Base-by-base conservation (phyloP, 1,140 invertebrate genomes). In the Lordiphosa mommai region DNA sequence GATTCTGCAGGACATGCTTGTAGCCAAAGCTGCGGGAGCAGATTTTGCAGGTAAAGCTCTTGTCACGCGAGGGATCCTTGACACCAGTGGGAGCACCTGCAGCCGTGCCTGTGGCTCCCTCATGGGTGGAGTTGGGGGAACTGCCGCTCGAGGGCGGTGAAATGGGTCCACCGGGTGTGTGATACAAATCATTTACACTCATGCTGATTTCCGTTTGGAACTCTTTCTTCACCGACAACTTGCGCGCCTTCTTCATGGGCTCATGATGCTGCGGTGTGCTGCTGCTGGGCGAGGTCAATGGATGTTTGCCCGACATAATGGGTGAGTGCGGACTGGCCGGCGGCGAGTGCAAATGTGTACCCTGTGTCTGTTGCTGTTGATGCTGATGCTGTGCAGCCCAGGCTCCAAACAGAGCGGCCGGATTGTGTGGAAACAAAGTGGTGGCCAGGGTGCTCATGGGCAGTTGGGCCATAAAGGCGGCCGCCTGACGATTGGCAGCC, bases 1-100 rank as follows among this genome's bases (percentile, higher is more conserved):
- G 97, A 86, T 99, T 99, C 87, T 98, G 96, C 12, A 98, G 90
- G 2, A 98, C 96, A 89, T 98, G 96, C 85, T 98, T 98, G 90
- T 98, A 98, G 4, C 96, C 96, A 77, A 98, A 98, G 1, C 94
- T 95, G 48, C 95, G 92, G 33, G 93, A 93, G 89, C 96, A 98
- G 2, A 96, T 93, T 44, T 93, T 93, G 89, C 96, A 98, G 2
- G 93, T 95, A 89, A 98, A 98, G 2, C 94, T 92, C 85, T 96
- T 95, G 67, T 96, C 95, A 1, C 94, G 90, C 0, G 91, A 90
- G 69, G 71, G 90, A 71, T 89, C 93, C 88, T 89, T 91, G 87
- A 66, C 87, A 13, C 84, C 89, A 36, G n/a, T n/a, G n/a, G n/a
- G n/a, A n/a, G 58, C 36, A 8, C 47, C 68, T 90, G 60, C 72